Conservation (phyloP, 2,888 invertebrate species). For the Ariolimax columbianus region DNA sequence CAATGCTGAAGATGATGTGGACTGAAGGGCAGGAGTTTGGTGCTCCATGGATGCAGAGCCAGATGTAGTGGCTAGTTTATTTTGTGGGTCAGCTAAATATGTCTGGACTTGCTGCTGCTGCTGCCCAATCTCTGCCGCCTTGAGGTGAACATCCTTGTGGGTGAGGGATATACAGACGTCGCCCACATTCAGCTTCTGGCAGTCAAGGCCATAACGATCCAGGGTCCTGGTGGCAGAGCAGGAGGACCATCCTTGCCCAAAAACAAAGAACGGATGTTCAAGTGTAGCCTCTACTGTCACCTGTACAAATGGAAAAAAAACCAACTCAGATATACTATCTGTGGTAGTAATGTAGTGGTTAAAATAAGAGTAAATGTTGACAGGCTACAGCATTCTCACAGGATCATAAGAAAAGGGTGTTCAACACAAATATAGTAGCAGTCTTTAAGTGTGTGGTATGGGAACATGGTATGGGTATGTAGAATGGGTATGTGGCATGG, state of each 20-base stretch:
- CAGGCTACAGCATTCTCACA: no score
- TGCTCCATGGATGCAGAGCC: neutral
- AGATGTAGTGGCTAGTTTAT: neutral
- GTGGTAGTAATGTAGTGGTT: neutral
- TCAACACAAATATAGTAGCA: no score
- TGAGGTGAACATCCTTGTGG: conserved; percentile 71
- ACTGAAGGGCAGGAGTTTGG: conserved; percentile 21
- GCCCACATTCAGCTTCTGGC: conserved; percentile 90
- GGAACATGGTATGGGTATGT: no score
- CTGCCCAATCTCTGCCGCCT: conserved; percentile 68
- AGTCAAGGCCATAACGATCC: conserved; percentile 87
- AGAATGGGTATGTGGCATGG: no score
- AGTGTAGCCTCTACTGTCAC: conserved; percentile 89
- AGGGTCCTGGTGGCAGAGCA: conserved; percentile 88
- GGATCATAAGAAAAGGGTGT: no score
- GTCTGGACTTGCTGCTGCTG: conserved; percentile 23
- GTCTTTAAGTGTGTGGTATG: no score
- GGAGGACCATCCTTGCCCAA: conserved; percentile 96
- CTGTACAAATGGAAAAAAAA: conserved; percentile 80
- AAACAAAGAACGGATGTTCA: conserved; percentile 94
- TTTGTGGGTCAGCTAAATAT: neutral
- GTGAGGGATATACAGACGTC: conserved; percentile 92
- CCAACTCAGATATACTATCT: neutral
- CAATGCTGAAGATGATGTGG: conserved; percentile 18
- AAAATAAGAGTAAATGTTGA: neutral